Conservation (phyloP, 1,140 invertebrate species). For the Andricus grossulariae region DNA sequence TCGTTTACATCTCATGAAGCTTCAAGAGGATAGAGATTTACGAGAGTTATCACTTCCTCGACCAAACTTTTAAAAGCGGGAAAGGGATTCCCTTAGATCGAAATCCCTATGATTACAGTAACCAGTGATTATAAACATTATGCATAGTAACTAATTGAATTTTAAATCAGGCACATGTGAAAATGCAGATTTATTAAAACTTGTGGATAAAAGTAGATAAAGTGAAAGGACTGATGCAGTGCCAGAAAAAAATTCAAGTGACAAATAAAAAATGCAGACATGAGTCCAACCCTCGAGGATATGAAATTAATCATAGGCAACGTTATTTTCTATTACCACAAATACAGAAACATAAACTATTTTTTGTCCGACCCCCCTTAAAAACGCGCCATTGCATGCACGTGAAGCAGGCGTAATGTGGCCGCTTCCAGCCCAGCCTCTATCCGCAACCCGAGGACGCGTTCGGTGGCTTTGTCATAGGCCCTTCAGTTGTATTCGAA, state of each 20-base stretch:
- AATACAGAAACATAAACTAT: too few relatives aligned
- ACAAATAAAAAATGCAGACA: neutral
- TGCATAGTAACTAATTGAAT: neutral
- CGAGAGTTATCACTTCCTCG: neutral
- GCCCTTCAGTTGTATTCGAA: too few relatives aligned
- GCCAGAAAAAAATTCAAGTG: neutral
- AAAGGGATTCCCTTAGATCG: neutral
- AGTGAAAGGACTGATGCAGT: neutral
- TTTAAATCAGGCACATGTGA: neutral
- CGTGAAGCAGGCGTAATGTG: too few relatives aligned
- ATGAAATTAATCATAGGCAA: too few relatives aligned
- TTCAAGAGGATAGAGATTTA: neutral
- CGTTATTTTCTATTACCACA: too few relatives aligned
- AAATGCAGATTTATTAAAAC: too few relatives aligned
- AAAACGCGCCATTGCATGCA: too few relatives aligned
- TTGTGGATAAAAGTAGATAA: neutral
- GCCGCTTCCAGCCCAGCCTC: too few relatives aligned
- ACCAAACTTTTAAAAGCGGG: neutral
- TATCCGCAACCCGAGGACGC: too few relatives aligned
- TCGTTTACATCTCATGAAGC: constrained; percentile 1
- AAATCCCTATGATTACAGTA: neutral
- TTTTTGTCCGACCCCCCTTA: too few relatives aligned
- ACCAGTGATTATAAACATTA: neutral
- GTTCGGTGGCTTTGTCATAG: too few relatives aligned
- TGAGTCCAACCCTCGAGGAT: too few relatives aligned